Percentiles rank a stretch among this genome's conserved stretches.
Conservation (phyloP, 2,797 vertebrate genomes). For the Rhinatrema bivittatum region DNA sequence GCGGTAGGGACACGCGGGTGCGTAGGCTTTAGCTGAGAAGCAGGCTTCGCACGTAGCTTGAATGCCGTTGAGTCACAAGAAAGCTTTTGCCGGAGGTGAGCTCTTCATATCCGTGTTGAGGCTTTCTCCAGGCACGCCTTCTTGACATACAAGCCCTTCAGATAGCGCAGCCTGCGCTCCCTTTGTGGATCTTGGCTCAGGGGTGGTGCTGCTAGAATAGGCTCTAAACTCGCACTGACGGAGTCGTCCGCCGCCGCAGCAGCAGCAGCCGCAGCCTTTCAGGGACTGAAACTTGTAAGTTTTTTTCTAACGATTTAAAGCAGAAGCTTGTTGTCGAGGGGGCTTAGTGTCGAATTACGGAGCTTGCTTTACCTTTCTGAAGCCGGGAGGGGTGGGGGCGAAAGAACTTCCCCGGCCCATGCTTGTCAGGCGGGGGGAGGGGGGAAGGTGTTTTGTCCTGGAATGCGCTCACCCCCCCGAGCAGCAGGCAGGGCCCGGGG, state of each 20-base stretch:
- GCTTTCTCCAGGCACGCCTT: constrained; percentile 37
- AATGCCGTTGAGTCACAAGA: constrained; percentile 27
- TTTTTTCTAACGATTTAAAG: too few species aligned
- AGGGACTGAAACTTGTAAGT: background rate
- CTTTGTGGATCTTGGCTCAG: constrained; percentile 4
- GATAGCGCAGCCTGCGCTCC: background rate
- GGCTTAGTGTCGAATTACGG: too few species aligned
- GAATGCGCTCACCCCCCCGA: too few species aligned
- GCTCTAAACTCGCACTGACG: background rate
- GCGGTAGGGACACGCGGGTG: background rate
- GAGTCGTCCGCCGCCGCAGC: background rate
- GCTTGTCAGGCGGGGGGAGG: too few species aligned
- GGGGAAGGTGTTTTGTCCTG: too few species aligned
- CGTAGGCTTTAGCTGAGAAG: background rate
- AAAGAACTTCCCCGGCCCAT: too few species aligned
- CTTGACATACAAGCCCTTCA: constrained; percentile 12
- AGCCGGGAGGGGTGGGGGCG: too few species aligned
- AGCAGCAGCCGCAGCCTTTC: background rate
- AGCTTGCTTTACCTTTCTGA: too few species aligned
- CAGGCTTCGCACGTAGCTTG: background rate
- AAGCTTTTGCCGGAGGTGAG: constrained; percentile 21
- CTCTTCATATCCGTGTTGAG: constrained; percentile 27
- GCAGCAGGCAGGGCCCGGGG: too few species aligned
- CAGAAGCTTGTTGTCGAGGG: too few species aligned
- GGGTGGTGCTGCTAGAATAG: constrained; percentile 37